Base-by-base conservation (phyloP, 2,797 vertebrate genomes). In the Amblyopsis hoosieri region DNA sequence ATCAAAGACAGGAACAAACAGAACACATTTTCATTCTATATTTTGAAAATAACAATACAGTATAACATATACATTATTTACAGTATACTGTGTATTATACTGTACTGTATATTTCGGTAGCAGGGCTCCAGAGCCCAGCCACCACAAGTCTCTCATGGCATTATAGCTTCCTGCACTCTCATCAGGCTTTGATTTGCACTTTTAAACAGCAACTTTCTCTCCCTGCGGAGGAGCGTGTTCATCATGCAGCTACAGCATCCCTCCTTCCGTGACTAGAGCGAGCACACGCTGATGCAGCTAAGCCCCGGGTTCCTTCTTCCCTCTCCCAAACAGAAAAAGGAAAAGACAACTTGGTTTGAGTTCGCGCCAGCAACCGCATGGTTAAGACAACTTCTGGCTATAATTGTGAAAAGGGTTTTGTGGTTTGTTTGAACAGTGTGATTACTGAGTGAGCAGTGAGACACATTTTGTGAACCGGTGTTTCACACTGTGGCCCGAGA, bases 181-280 rank as follows among this genome's bases (percentile, higher is more conserved):
- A 82, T 87, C 78, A 82, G 75, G 66, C 46, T 74, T 78, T 78
- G 65, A 89, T 89, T 89, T 82, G 77, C 78, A 86, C 85, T 74
- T 87, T 87, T 78, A 69, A 85, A 85, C 84, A 82, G 74, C 68
- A 61, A 71, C 76, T 78, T 47, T 60, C 54, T 69, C 11, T 79
- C 72, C 78, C 77, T 23, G 12, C 72, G 79, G 82, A 81, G 66
- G 75, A 78, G 79, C 54, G 52, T 67, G 74, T 85, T 87, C 75
- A 78, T 80, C 64, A 60, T 59, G 76, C 69, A 78, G 81, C 79
- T 42, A 57, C 62, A 29, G 58, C 54, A 60, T 57, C 54, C 54
- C 62, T 59, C 72, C 69, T 48, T 33, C 73, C 9, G 60, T 37
- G 74, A 66, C 62, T 45, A 37, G 60, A 8, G 19, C 55, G 58